phyloP scores from a whole-genome alignment of 2,113 vertebrate species.

The Parotia lawesii region DNA sequence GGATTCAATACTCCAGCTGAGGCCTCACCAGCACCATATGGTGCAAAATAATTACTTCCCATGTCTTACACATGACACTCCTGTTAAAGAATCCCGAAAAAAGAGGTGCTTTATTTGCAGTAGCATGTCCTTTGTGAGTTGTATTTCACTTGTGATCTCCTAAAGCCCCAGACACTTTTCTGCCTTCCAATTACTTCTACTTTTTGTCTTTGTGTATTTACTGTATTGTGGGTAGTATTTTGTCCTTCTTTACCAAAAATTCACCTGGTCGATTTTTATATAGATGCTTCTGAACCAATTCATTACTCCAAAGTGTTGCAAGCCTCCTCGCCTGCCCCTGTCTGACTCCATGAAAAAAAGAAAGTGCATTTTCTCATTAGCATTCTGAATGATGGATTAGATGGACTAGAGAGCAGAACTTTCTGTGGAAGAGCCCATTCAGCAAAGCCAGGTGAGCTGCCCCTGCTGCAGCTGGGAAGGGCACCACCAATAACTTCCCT shows the following conservation, averaged over 20 bases:
- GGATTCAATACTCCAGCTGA: constrained; percentile 67
- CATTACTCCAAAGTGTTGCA: neutral
- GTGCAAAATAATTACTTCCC: constrained; percentile 69
- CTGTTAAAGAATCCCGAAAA: constrained; percentile 59
- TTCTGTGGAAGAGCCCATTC: rapidly evolving
- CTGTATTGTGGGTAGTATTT: neutral
- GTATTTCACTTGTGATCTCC: neutral
- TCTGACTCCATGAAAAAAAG: rapidly evolving
- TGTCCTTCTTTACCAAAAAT: neutral
- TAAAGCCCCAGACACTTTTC: neutral
- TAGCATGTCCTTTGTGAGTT: constrained; percentile 45
- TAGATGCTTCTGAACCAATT: neutral
- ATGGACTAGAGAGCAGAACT: neutral
- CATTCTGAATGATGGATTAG: neutral
- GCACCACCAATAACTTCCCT: neutral
- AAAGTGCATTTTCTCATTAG: neutral
- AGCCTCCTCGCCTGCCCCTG: rapidly evolving
- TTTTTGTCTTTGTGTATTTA: neutral
- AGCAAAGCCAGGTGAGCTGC: neutral
- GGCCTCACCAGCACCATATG: constrained; percentile 66
- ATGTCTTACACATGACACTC: constrained; percentile 69
- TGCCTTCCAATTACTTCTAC: neutral
- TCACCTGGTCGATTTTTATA: neutral
- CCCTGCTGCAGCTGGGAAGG: neutral
- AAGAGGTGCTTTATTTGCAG: constrained; percentile 56